These are phyloP conservation scores for Spizella passerina DNA, from an alignment of 2,797 vertebrate species.

Conservation along the genomic window DNA sequence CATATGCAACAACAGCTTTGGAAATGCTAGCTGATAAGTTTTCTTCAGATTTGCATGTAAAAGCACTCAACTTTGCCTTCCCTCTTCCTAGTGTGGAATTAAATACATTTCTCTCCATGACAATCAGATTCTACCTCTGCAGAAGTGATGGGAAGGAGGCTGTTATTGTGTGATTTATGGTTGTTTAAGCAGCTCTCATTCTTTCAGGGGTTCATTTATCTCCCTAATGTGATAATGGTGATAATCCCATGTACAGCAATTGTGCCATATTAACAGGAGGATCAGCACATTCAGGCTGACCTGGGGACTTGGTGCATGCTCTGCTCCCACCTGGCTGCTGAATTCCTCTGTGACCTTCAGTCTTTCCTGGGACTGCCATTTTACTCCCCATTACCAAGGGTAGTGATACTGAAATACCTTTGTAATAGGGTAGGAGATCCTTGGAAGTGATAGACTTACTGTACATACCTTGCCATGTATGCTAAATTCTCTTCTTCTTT, in stretches of 20 bases:
- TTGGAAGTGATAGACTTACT: neutral
- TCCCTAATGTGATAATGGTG: neutral
- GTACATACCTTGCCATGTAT: neutral
- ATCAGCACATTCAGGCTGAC: neutral
- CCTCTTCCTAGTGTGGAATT: neutral
- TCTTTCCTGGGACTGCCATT: neutral
- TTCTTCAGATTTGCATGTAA: slow-evolving; percentile 9
- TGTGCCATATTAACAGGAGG: neutral
- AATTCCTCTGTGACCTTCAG: neutral
- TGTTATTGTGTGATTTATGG: neutral
- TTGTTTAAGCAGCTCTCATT: neutral
- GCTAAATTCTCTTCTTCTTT: neutral
- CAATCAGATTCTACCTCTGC: neutral
- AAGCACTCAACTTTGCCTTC: neutral
- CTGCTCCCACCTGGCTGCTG: neutral
- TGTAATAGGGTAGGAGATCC: neutral
- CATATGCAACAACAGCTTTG: slow-evolving; percentile 31
- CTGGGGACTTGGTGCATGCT: neutral
- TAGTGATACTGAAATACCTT: neutral
- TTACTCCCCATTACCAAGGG: neutral
- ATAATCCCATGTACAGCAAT: neutral
- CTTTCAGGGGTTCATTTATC: neutral
- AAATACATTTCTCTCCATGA: neutral
- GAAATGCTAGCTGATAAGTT: slow-evolving; percentile 24
- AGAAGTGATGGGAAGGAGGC: neutral